Evolutionary conservation across 2,113 vertebrate species (phyloP).

Genomic region (Aepyceros melampus): DNA sequence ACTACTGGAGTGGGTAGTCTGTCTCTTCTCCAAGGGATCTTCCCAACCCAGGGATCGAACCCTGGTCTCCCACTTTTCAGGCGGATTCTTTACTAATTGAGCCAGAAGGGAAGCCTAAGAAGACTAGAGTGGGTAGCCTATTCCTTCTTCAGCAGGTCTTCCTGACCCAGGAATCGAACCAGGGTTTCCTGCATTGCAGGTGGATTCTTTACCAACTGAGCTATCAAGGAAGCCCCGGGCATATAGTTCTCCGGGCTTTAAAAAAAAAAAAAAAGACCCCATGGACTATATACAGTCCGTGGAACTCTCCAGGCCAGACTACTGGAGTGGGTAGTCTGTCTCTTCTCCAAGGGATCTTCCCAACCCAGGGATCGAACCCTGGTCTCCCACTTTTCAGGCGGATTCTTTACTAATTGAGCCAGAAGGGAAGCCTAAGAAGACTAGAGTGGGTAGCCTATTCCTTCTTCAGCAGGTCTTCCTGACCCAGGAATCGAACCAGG

Average conservation of each 20-base stretch:
- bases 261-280: too few species aligned
- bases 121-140: neutral
- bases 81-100: neutral
- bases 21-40: neutral
- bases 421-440: neutral
- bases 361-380: neutral
- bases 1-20: neutral
- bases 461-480: neutral
- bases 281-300: neutral
- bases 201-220: too few species aligned
- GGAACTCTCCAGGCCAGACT: neutral
- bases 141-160: neutral
- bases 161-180: fast-evolving
- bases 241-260: too few species aligned
- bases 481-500: fast-evolving
- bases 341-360: neutral
- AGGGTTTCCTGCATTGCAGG: fast-evolving
- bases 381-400: neutral
- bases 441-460: neutral
- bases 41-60: neutral
- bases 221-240: too few species aligned
- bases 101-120: neutral
- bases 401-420: neutral
- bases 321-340: neutral
- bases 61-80: neutral